Percentiles rank a stretch among this genome's conserved stretches.
Evolutionary conservation across 1,140 invertebrate species (phyloP).

Genomic region (Eupeodes corollae): DNA sequence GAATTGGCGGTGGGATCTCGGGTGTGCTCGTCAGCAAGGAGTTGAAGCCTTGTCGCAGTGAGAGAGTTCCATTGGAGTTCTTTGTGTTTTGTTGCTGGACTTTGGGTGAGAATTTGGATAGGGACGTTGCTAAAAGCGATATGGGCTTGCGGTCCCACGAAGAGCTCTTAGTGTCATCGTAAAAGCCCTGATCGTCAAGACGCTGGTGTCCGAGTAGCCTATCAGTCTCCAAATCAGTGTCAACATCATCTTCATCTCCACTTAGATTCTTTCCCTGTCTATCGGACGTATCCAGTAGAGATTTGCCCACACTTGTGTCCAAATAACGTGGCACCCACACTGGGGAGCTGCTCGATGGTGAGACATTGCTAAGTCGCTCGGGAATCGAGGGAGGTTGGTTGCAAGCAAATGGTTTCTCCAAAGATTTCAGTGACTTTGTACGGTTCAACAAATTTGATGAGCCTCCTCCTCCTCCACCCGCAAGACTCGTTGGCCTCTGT

Average conservation of each 20-base stretch:
- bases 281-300: conserved; percentile 20
- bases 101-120: conserved; percentile 34
- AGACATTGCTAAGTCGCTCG: conserved; percentile 21
- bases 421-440: no score
- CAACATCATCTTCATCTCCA: conserved; percentile 59
- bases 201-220: conserved; percentile 76
- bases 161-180: conserved; percentile 61
- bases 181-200: conserved; percentile 82
- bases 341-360: conserved; percentile 26
- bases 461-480: no score
- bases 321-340: conserved; percentile 30
- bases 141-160: conserved; percentile 32
- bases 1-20: conserved; percentile 20
- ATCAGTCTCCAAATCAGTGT: conserved; percentile 83
- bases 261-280: conserved; percentile 32
- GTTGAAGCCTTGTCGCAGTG: conserved; percentile 28
- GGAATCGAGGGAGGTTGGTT: conserved; percentile 25
- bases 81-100: conserved; percentile 31
- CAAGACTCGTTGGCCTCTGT: no score
- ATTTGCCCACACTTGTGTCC: conserved; percentile 18
- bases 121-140: conserved; percentile 11
- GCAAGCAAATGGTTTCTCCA: no score
- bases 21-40: conserved; percentile 31
- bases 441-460: no score
- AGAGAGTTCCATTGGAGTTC: conserved; percentile 7